Percentiles rank a stretch among this genome's conserved stretches.
Conservation (phyloP, 2,113 vertebrate genomes). For the Gambusia holbrooki region DNA sequence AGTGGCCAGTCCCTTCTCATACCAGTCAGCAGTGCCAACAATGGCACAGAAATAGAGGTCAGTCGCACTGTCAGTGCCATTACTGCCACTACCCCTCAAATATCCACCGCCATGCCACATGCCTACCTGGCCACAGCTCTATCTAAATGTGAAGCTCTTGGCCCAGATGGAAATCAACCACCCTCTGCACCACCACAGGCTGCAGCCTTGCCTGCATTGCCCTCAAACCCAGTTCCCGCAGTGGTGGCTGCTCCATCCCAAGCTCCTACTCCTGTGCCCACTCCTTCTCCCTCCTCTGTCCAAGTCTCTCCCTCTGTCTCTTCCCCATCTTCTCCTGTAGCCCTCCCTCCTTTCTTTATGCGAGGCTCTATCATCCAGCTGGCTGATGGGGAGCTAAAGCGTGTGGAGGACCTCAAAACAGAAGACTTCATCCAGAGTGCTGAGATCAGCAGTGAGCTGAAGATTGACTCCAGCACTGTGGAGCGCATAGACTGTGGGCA, state of each 20-base stretch:
- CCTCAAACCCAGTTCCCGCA: slow-evolving; percentile 67
- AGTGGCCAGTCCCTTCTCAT: slow-evolving; percentile 94
- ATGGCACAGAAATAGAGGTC: slow-evolving; percentile 81
- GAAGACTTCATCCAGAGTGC: slow-evolving; percentile 99
- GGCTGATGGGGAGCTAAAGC: slow-evolving; percentile 96
- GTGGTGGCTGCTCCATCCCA: slow-evolving; percentile 69
- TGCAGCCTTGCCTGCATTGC: slow-evolving; percentile 81
- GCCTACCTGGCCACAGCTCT: slow-evolving; percentile 91
- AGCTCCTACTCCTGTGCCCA: slow-evolving; percentile 63
- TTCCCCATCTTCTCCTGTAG: slow-evolving; percentile 80
- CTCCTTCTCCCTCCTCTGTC: slow-evolving; percentile 67
- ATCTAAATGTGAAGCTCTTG: slow-evolving; percentile 87
- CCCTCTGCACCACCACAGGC: slow-evolving; percentile 65
- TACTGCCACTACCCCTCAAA: slow-evolving; percentile 85
- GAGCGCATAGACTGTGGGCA: slow-evolving; percentile 93
- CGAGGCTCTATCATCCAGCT: slow-evolving; percentile 98
- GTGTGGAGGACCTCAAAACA: slow-evolving; percentile 96
- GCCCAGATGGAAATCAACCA: slow-evolving; percentile 68
- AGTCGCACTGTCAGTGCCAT: slow-evolving; percentile 84
- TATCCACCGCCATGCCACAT: slow-evolving; percentile 90
- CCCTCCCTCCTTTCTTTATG: slow-evolving; percentile 95
- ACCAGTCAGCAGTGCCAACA: slow-evolving; percentile 82
- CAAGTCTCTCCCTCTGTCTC: slow-evolving; percentile 86
- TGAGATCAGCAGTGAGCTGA: slow-evolving; percentile 95
- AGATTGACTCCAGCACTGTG: slow-evolving; percentile 99